A percentile compares a stretch with the other conserved stretches of the same genome.
phyloP scores from a whole-genome alignment of 2,888 invertebrate species.

The Dyspetes luteomarginatus region DNA sequence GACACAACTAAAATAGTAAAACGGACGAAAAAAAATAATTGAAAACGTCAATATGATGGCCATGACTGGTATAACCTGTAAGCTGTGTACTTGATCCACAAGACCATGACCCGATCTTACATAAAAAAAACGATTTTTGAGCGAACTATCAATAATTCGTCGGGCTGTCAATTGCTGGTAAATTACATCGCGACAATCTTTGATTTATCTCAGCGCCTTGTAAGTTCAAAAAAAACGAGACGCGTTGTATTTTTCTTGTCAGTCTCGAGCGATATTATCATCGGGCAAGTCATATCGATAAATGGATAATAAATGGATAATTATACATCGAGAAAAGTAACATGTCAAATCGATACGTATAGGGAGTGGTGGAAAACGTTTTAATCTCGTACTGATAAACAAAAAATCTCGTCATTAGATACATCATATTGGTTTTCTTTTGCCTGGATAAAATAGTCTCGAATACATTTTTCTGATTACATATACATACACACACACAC shows the following conservation, averaged over 20 bases:
- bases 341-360: not conserved
- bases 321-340: not conserved
- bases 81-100: no score
- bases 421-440: not conserved
- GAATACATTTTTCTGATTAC: slow-evolving; percentile 19
- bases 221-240: not conserved
- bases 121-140: no score
- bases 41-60: no score
- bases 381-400: not conserved
- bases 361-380: not conserved
- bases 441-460: not conserved
- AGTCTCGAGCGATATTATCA: slow-evolving; percentile 11
- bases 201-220: not conserved
- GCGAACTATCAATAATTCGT: no score
- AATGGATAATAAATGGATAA: slow-evolving; percentile 14
- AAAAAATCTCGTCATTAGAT: not conserved
- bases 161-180: no score
- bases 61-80: no score
- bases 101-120: no score
- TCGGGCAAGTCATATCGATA: not conserved
- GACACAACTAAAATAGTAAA: no score
- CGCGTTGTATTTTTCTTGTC: not conserved
- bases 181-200: no score
- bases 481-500: not conserved
- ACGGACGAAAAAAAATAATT: no score